Evolutionary conservation across 2,113 vertebrate genomes (phyloP).

Genomic region (Percina caprodes): DNA sequence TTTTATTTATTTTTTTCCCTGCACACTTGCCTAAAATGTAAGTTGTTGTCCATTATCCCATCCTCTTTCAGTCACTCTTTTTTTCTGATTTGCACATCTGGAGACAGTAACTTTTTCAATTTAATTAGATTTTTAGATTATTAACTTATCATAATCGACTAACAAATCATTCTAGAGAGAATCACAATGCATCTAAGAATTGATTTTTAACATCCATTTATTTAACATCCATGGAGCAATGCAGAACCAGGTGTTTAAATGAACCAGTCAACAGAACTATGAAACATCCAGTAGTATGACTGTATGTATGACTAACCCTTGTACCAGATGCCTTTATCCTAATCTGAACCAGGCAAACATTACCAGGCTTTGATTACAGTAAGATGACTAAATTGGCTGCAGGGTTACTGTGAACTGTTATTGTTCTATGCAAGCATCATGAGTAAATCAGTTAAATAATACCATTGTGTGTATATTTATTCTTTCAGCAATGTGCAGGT

Average conservation of each 20-base stretch:
- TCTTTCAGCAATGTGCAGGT: slow-evolving; percentile 1
- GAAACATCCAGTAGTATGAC: background rate
- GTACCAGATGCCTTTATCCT: background rate
- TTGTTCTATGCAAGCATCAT: background rate
- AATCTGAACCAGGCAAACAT: background rate
- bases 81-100: no score
- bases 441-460: background rate
- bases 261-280: background rate
- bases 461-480: background rate
- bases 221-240: no score
- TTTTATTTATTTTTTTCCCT: no score
- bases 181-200: no score
- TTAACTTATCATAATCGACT: no score
- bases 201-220: no score
- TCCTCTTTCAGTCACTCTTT: no score
- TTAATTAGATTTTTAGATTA: no score
- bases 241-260: background rate
- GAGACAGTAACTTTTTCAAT: no score
- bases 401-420: background rate
- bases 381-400: background rate
- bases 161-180: no score
- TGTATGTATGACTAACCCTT: background rate
- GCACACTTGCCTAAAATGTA: no score
- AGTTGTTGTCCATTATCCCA: no score
- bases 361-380: background rate